phyloP scores from a whole-genome alignment of 1,140 invertebrate genomes.

The Ladona fulva region DNA sequence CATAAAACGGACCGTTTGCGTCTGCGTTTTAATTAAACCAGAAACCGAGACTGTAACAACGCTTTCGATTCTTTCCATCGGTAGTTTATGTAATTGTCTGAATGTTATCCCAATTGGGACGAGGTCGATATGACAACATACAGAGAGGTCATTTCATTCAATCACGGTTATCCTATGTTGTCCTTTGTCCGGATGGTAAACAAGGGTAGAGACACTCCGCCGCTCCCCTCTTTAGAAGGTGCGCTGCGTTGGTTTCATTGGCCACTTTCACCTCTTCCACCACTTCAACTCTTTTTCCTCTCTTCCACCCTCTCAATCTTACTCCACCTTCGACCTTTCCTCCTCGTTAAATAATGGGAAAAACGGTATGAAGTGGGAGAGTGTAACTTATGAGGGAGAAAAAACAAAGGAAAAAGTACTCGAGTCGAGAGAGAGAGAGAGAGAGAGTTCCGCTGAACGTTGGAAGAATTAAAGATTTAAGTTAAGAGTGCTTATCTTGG shows the following conservation, averaged over 20 bases:
- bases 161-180: not conserved
- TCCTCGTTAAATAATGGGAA: no score
- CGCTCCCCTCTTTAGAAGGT: not conserved
- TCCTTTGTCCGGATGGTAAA: not conserved
- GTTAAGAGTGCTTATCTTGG: no score
- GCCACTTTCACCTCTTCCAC: not conserved
- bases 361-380: no score
- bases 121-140: not conserved
- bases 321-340: not conserved
- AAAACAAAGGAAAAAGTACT: no score
- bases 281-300: not conserved
- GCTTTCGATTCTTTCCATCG: not conserved
- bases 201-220: not conserved
- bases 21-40: no score
- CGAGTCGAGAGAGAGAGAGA: no score
- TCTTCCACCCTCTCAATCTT: no score
- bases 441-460: no score
- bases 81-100: not conserved
- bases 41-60: no score
- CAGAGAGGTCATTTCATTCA: not conserved
- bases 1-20: no score
- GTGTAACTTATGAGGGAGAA: no score
- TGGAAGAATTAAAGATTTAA: no score
- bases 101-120: not conserved
- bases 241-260: not conserved